Conservation (phyloP, 2,797 vertebrate species). For the Danio aesculapii region DNA sequence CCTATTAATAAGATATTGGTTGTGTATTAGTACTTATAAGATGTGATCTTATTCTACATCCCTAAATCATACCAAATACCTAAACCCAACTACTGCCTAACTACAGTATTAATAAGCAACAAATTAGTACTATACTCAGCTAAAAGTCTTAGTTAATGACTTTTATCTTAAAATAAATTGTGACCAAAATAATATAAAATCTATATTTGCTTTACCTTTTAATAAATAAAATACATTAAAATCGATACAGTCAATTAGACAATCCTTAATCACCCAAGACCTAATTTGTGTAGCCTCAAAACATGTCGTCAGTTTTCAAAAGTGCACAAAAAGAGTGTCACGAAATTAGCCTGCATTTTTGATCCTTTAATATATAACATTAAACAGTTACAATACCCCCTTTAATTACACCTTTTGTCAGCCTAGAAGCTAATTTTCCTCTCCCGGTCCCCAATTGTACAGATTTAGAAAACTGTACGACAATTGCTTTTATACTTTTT, state of each 20-base stretch:
- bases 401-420: conserved; percentile 21
- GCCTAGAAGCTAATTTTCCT: not conserved
- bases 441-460: not conserved
- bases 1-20: too few species aligned
- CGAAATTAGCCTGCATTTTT: not conserved
- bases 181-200: too few species aligned
- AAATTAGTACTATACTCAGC: too few species aligned
- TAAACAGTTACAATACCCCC: not conserved
- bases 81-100: too few species aligned
- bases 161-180: too few species aligned
- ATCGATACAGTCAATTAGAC: not conserved
- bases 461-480: conserved; percentile 4
- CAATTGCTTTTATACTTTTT: conserved; percentile 32
- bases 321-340: not conserved
- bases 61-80: too few species aligned
- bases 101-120: too few species aligned
- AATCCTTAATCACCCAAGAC: not conserved
- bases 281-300: not conserved
- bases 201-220: too few species aligned
- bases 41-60: too few species aligned
- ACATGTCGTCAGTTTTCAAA: not conserved
- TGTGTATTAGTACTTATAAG: too few species aligned
- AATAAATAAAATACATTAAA: too few species aligned
- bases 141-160: too few species aligned
- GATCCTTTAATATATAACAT: not conserved